Percentiles rank a stretch among this genome's conserved stretches.
Evolutionary conservation across 2,113 vertebrate species (phyloP).

Genomic region (Thunnus thynnus): DNA sequence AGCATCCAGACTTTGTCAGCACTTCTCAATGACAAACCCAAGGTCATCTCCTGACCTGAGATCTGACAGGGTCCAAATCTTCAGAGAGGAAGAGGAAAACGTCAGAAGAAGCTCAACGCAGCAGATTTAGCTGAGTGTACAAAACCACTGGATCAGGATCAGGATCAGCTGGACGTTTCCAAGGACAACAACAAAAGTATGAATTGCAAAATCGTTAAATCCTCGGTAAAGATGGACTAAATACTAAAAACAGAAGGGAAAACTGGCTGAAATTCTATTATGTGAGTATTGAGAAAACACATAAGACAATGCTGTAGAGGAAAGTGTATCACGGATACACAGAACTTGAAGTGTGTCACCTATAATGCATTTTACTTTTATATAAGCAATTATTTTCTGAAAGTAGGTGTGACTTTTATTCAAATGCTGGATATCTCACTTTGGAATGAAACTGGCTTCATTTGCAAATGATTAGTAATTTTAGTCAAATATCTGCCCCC

Average conservation of each 20-base stretch:
- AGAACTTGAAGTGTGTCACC: constrained; percentile 7
- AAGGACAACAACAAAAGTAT: constrained; percentile 35
- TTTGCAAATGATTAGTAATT: constrained; percentile 43
- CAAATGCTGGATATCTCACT: constrained; percentile 48
- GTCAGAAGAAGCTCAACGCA: constrained; percentile 59
- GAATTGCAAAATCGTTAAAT: constrained; percentile 12
- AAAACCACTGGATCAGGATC: constrained; percentile 44
- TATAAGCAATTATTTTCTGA: constrained; percentile 46
- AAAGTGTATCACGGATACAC: neutral
- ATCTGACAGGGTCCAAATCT: constrained; percentile 68
- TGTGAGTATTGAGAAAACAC: neutral
- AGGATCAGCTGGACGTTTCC: constrained; percentile 37
- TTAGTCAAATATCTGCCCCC: constrained; percentile 41
- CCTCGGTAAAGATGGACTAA: neutral
- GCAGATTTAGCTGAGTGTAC: constrained; percentile 58
- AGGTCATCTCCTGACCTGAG: constrained; percentile 63
- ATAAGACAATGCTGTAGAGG: neutral
- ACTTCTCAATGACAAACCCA: constrained; percentile 60
- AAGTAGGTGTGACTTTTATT: constrained; percentile 29
- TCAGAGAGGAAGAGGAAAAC: constrained; percentile 50
- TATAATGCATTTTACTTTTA: constrained; percentile 29
- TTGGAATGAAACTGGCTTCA: constrained; percentile 42
- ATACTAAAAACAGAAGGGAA: neutral
- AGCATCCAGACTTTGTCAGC: constrained; percentile 56
- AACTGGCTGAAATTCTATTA: neutral